These are phyloP conservation scores for Sebastes kiyomatsui DNA, from an alignment of 2,797 vertebrate genomes.

Conservation along the genomic window DNA sequence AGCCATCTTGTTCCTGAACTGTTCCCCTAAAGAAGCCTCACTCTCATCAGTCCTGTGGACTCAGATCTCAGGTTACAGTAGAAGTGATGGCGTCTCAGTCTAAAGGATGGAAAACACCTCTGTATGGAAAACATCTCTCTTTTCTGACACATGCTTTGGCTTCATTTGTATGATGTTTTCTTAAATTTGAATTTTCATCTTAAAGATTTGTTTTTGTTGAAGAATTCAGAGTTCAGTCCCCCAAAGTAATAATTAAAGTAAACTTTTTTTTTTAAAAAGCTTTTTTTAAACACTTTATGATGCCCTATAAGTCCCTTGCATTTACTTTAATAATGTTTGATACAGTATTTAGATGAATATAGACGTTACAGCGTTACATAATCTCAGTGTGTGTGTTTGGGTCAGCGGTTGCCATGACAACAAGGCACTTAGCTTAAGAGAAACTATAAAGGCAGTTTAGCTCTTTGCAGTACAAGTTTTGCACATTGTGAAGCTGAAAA, in stretches of 20 bases:
- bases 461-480: neutral
- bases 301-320: fast-evolving
- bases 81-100: constrained; percentile 63
- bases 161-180: neutral
- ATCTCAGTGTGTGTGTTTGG: constrained; percentile 57
- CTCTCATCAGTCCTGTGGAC: constrained; percentile 62
- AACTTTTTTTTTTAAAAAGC: neutral
- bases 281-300: too few species aligned
- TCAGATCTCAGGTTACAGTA: constrained; percentile 72
- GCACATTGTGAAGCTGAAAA: neutral
- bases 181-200: neutral
- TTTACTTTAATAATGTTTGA: neutral
- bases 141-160: neutral
- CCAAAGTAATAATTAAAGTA: neutral
- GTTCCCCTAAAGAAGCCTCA: constrained; percentile 59
- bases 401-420: constrained; percentile 70
- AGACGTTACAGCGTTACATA: constrained; percentile 16
- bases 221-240: neutral
- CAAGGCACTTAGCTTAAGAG: neutral
- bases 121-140: neutral
- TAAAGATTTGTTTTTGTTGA: neutral
- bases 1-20: constrained; percentile 86
- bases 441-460: neutral
- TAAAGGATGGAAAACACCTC: constrained; percentile 46
- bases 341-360: neutral